These are phyloP conservation scores for Sceliomorpha sp. DNA, from an alignment of 2,888 invertebrate species.

Conservation along the genomic window DNA sequence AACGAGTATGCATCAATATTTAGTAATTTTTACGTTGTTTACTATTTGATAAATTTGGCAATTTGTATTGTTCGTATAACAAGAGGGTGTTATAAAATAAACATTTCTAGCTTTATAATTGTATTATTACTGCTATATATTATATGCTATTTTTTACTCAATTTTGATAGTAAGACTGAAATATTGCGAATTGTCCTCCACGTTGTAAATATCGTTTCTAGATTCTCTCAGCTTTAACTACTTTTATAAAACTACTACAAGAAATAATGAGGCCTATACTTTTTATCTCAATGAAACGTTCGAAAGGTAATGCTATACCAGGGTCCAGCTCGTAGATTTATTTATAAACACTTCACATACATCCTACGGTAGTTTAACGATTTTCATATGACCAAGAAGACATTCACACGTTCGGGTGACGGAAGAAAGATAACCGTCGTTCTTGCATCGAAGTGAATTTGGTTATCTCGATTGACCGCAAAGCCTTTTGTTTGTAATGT, in stretches of 20 bases:
- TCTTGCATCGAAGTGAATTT: too few species aligned
- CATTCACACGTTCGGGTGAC: background rate
- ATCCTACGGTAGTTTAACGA: constrained; percentile 12
- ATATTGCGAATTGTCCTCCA: constrained; percentile 19
- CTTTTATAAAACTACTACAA: constrained; percentile 52
- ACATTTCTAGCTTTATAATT: too few species aligned
- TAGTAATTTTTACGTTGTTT: too few species aligned
- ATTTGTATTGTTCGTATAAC: too few species aligned
- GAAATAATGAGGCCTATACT: constrained; percentile 44
- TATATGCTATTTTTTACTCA: background rate
- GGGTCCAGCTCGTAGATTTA: constrained; percentile 59
- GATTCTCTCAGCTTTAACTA: constrained; percentile 44
- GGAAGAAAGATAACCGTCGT: constrained; percentile 9
- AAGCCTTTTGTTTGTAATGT: too few species aligned
- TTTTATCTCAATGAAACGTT: constrained; percentile 24
- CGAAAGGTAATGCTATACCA: constrained; percentile 41
- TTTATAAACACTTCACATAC: constrained; percentile 32
- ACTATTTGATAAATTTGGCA: too few species aligned
- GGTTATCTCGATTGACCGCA: too few species aligned
- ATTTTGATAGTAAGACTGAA: constrained; percentile 21
- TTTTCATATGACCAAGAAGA: constrained; percentile 6
- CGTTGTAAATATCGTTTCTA: constrained; percentile 47
- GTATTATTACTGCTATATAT: constrained; percentile 9
- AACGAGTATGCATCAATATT: too few species aligned
- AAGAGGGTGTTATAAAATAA: too few species aligned